Conservation (phyloP, 2,113 vertebrate species). For the Capricornis sumatraensis region DNA sequence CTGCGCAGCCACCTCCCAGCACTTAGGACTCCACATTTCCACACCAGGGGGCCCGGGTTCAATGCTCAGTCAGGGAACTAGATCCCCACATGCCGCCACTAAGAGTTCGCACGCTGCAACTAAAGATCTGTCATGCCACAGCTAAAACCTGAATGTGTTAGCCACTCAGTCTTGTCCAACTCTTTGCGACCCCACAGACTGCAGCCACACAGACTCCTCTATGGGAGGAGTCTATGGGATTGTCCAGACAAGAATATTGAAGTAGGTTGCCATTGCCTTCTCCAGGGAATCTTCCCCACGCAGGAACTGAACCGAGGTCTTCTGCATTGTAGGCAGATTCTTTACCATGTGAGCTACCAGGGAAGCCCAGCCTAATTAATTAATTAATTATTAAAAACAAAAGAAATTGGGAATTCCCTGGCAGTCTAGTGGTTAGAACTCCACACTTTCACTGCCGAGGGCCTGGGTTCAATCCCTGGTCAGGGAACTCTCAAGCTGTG, state of each 20-base stretch:
- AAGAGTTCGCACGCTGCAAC: neutral
- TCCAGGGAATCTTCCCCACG: neutral
- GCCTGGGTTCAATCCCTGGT: neutral
- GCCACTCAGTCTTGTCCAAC: neutral
- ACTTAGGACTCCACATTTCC: neutral
- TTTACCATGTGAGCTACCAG: neutral
- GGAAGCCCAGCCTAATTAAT: neutral
- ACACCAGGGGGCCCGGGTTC: neutral
- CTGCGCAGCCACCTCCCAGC: rapidly evolving
- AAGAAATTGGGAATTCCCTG: neutral
- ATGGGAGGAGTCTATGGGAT: neutral
- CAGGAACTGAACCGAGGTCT: neutral
- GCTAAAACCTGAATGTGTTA: neutral
- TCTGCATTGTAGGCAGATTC: neutral
- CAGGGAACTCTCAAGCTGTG: neutral
- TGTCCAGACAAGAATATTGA: neutral
- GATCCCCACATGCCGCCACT: neutral
- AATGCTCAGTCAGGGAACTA: neutral
- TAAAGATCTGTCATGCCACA: neutral
- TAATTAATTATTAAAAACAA: neutral
- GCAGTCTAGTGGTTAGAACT: neutral
- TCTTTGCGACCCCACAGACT: neutral
- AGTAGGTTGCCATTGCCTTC: neutral
- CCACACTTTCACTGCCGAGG: neutral
- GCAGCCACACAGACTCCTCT: neutral